Conservation (phyloP, 2,888 invertebrate genomes). For the Philhelius pedissequus region DNA sequence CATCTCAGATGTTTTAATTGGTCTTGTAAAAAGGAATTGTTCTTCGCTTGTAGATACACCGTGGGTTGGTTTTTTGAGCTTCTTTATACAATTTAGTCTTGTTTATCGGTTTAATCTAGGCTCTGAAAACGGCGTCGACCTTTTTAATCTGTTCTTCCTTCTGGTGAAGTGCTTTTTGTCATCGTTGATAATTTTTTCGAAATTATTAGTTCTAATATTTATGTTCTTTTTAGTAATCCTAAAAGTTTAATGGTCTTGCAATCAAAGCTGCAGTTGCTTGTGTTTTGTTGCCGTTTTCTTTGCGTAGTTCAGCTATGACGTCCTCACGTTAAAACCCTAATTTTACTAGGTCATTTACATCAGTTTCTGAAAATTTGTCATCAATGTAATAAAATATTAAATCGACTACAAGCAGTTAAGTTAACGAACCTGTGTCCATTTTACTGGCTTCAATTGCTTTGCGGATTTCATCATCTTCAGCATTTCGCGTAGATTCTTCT, state of each 20-base stretch:
- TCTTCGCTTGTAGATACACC: too few species aligned
- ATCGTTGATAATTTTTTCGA: too few species aligned
- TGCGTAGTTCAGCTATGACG: slow-evolving; percentile 88
- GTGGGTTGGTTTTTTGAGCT: too few species aligned
- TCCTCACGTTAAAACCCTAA: slow-evolving; percentile 90
- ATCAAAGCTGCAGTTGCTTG: slow-evolving; percentile 91
- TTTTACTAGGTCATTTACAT: slow-evolving; percentile 87
- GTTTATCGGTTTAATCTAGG: too few species aligned
- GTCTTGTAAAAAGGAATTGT: too few species aligned
- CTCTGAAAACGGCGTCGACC: too few species aligned
- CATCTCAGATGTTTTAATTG: too few species aligned
- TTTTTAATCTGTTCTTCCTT: too few species aligned
- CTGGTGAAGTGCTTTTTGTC: too few species aligned
- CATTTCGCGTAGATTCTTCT: slow-evolving; percentile 73
- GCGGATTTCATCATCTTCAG: slow-evolving; percentile 85
- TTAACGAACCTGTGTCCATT: slow-evolving; percentile 77
- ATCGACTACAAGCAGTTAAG: too few species aligned
- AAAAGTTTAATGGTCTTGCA: slow-evolving; percentile 91
- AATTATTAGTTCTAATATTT: slow-evolving; percentile 1
- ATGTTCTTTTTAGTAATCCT: slow-evolving; percentile 72
- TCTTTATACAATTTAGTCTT: too few species aligned
- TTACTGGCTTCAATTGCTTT: slow-evolving; percentile 87
- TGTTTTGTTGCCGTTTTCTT: slow-evolving; percentile 90
- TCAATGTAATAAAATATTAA: too few species aligned
- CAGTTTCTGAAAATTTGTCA: slow-evolving; percentile 84